Evolutionary conservation across 2,113 vertebrate genomes (phyloP).

Genomic region (Pluvialis apricaria): DNA sequence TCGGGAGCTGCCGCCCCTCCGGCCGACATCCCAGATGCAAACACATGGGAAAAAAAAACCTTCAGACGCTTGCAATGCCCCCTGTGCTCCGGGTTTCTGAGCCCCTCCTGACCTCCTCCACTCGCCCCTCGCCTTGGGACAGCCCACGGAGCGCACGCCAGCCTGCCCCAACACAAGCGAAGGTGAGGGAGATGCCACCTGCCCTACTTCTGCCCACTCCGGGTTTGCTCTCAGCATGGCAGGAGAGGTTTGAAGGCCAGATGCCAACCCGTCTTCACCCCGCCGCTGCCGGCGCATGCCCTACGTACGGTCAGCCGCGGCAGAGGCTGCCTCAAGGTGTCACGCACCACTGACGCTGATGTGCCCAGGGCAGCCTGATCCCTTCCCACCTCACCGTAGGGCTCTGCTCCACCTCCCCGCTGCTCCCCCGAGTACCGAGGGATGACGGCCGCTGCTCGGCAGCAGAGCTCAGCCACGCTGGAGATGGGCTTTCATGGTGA

Average conservation of each 20-base stretch:
- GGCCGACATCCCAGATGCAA: not conserved
- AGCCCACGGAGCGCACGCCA: not conserved
- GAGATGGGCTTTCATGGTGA: not conserved
- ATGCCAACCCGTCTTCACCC: not conserved
- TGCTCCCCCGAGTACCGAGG: not conserved
- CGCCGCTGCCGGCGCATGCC: not conserved
- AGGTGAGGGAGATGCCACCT: not conserved
- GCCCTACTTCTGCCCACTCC: not conserved
- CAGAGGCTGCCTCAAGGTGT: not conserved
- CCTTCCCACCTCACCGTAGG: rapidly evolving
- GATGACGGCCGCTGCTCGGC: not conserved
- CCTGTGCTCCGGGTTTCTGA: not conserved
- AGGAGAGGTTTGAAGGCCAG: not conserved
- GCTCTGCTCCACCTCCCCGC: not conserved
- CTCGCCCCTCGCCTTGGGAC: not conserved
- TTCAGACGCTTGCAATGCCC: not conserved
- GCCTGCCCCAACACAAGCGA: not conserved
- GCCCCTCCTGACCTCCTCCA: not conserved
- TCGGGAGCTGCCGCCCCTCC: rapidly evolving
- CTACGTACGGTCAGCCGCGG: not conserved
- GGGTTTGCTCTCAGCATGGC: not conserved
- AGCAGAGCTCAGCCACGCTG: not conserved
- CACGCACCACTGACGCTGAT: not conserved
- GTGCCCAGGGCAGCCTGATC: not conserved
- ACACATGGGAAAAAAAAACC: rapidly evolving